A percentile compares a stretch with the other conserved stretches of the same genome.
These are phyloP conservation scores for Sphaerophoria rueppellii DNA, from an alignment of 2,888 invertebrate species.

Conservation along the genomic window DNA sequence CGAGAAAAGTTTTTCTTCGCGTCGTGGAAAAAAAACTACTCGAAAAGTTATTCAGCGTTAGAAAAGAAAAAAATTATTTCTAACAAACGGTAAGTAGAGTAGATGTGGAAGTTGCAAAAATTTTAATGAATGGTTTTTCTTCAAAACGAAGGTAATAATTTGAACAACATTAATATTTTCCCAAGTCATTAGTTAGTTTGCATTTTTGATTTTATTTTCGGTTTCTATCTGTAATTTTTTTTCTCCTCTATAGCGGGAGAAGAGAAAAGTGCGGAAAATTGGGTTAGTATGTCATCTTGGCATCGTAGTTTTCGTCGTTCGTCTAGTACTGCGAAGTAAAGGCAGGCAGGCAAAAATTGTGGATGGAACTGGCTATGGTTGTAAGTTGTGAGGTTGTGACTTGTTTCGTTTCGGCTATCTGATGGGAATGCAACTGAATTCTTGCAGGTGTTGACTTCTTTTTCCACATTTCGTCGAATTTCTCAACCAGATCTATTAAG, in stretches of 20 bases:
- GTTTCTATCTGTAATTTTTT: constrained; percentile 39
- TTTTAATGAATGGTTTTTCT: background rate
- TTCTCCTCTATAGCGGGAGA: constrained; percentile 47
- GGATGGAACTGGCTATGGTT: constrained; percentile 25
- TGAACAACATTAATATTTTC: constrained; percentile 36
- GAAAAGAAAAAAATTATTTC: constrained; percentile 44
- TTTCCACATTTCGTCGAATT: constrained; percentile 19
- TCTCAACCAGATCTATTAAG: constrained; percentile 18
- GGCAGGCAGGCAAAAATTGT: constrained; percentile 14
- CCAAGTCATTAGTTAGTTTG: constrained; percentile 43
- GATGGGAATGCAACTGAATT: constrained; percentile 42
- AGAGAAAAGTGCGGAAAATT: constrained; percentile 64
- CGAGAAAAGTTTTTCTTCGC: constrained; percentile 12
- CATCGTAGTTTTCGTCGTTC: constrained; percentile 51
- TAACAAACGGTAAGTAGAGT: constrained; percentile 70
- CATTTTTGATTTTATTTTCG: constrained; percentile 36
- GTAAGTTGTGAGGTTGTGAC: background rate
- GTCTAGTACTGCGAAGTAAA: constrained; percentile 46
- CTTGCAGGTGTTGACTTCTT: constrained; percentile 60
- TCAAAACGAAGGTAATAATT: constrained; percentile 4
- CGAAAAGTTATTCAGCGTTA: constrained; percentile 38
- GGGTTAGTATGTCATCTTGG: constrained; percentile 73
- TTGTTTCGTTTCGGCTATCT: constrained; percentile 13
- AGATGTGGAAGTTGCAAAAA: constrained; percentile 17
- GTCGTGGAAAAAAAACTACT: constrained; percentile 31